A percentile compares a stretch with the other conserved stretches of the same genome.
Evolutionary conservation across 2,797 vertebrate genomes (phyloP).

Genomic region (Babyrousa celebensis): DNA sequence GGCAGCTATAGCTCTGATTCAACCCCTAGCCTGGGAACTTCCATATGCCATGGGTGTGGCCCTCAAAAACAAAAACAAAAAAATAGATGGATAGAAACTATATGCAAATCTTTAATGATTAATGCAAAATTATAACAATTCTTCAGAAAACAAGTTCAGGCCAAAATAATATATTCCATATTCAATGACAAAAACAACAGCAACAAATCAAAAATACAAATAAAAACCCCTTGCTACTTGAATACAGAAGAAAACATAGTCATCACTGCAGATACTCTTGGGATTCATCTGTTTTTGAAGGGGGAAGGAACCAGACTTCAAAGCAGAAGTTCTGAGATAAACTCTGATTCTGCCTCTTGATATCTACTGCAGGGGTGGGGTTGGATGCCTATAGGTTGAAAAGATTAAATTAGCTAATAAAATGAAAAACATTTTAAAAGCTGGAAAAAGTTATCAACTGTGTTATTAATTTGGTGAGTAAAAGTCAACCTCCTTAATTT

Average conservation of each 20-base stretch:
- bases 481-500: background rate
- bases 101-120: background rate
- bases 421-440: slow-evolving; percentile 15
- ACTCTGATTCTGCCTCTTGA: background rate
- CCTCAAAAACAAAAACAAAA: background rate
- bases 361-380: background rate
- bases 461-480: slow-evolving; percentile 24
- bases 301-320: background rate
- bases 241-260: background rate
- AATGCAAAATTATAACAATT: background rate
- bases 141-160: background rate
- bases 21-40: no score
- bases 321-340: background rate
- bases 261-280: background rate
- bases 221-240: background rate
- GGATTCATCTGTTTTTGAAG: background rate
- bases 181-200: background rate
- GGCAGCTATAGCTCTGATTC: no score
- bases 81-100: background rate
- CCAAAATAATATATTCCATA: background rate
- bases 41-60: no score
- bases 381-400: background rate
- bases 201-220: background rate
- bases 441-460: background rate
- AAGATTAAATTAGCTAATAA: background rate